Evolutionary conservation across 2,113 vertebrate genomes (phyloP).

Genomic region (Pseudorhombus dupliciocellatus): DNA sequence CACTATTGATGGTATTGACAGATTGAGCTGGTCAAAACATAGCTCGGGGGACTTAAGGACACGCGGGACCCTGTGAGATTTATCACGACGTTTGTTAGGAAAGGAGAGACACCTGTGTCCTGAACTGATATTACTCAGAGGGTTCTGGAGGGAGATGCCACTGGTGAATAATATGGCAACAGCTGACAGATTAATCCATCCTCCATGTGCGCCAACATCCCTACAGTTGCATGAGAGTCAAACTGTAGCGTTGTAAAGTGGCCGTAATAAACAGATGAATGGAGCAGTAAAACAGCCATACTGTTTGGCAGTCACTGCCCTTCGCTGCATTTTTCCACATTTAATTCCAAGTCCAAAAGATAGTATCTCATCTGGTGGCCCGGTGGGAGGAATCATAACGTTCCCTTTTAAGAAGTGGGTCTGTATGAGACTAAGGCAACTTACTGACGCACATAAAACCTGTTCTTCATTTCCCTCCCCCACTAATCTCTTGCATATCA

Average conservation of each 20-base stretch:
- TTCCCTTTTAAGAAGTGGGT: slow-evolving; percentile 20
- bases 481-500: not conserved
- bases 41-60: slow-evolving; percentile 8
- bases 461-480: not conserved
- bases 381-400: slow-evolving; percentile 25
- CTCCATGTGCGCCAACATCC: not conserved
- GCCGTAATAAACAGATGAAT: slow-evolving; percentile 21
- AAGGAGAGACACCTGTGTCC: slow-evolving; percentile 25
- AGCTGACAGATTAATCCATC: slow-evolving; percentile 14
- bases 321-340: slow-evolving; percentile 18
- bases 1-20: slow-evolving; percentile 2
- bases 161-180: slow-evolving; percentile 13
- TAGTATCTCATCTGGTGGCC: not conserved
- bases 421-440: slow-evolving; percentile 1
- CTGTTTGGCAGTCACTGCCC: slow-evolving; percentile 16
- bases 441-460: slow-evolving; percentile 20
- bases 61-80: slow-evolving; percentile 2
- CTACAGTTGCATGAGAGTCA: slow-evolving; percentile 4
- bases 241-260: not conserved
- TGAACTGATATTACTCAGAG: slow-evolving; percentile 8
- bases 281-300: not conserved
- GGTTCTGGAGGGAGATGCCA: not conserved
- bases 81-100: slow-evolving; percentile 1
- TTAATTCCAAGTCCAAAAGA: slow-evolving; percentile 20
- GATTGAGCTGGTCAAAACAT: not conserved